Percentiles rank a stretch among this genome's conserved stretches.
Conservation (phyloP, 2,888 invertebrate species). For the Anarsia innoxiella region DNA sequence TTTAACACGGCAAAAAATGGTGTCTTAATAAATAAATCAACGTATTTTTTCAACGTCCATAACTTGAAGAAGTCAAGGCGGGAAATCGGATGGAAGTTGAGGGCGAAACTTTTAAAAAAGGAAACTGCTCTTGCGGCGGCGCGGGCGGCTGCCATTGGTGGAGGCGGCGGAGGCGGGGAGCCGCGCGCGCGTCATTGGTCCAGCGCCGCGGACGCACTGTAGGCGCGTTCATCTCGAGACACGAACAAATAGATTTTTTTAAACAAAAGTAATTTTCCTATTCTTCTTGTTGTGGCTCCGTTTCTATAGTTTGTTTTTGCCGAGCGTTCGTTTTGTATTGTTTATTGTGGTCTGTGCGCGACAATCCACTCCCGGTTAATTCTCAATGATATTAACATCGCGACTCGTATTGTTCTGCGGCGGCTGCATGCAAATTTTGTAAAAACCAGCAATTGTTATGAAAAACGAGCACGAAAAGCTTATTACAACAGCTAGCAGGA, state of each 20-base stretch:
- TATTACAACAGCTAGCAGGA: constrained; percentile 37
- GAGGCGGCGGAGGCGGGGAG: constrained; percentile 57
- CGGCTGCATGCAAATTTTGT: constrained; percentile 56
- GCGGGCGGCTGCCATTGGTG: constrained; percentile 51
- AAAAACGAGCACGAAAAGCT: constrained; percentile 44
- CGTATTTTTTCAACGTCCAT: constrained; percentile 61
- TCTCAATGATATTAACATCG: constrained; percentile 62
- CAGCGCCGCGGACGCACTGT: constrained; percentile 50
- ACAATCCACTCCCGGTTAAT: constrained; percentile 71
- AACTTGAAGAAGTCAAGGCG: constrained; percentile 65
- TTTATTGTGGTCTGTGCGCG: constrained; percentile 64
- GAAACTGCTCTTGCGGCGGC: constrained; percentile 67
- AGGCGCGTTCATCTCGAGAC: constrained; percentile 67
- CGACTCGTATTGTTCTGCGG: constrained; percentile 56
- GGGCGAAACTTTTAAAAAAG: constrained; percentile 73
- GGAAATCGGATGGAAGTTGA: constrained; percentile 73
- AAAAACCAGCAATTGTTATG: constrained; percentile 64
- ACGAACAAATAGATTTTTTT: constrained; percentile 73
- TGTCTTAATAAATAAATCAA: constrained; percentile 67
- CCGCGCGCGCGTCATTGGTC: constrained; percentile 54
- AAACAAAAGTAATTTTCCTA: constrained; percentile 75
- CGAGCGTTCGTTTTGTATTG: constrained; percentile 67
- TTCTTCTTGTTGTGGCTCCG: constrained; percentile 69
- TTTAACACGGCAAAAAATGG: constrained; percentile 59
- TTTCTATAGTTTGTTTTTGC: constrained; percentile 71